Conservation (phyloP, 2,113 vertebrate species). For the Sula dactylatra region DNA sequence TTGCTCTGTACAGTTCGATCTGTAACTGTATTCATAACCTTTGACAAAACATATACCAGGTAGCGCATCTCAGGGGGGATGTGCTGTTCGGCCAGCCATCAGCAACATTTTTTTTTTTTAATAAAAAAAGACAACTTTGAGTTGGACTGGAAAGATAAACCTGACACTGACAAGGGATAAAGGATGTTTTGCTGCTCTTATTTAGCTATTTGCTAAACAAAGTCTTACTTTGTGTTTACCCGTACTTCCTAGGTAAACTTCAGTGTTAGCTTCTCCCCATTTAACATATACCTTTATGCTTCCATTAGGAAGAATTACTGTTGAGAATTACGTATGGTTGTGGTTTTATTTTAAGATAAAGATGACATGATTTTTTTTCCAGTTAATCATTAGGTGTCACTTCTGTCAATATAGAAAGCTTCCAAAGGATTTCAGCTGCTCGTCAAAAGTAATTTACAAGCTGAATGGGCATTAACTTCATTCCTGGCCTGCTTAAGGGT, state of each 20-base stretch:
- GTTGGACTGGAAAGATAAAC: background rate
- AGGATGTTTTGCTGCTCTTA: background rate
- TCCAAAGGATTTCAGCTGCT: background rate
- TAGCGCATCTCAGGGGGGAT: accelerated
- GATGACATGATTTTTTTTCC: background rate
- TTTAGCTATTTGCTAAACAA: background rate
- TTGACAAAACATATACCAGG: too few relatives aligned
- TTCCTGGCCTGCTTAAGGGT: background rate
- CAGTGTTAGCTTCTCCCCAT: background rate
- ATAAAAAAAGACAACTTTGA: background rate
- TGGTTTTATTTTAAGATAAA: background rate
- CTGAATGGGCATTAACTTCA: background rate
- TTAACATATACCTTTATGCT: background rate
- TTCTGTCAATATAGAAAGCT: background rate
- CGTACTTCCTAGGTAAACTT: background rate
- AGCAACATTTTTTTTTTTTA: too few relatives aligned
- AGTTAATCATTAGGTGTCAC: background rate
- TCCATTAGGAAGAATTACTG: background rate
- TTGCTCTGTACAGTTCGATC: background rate
- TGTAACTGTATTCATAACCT: background rate
- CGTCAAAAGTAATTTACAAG: background rate
- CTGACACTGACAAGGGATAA: background rate
- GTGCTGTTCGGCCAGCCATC: background rate
- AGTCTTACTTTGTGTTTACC: background rate
- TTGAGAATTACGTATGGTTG: background rate